These are phyloP conservation scores for Sweltsa coloradensis DNA, from an alignment of 1,140 invertebrate species.

Conservation along the genomic window DNA sequence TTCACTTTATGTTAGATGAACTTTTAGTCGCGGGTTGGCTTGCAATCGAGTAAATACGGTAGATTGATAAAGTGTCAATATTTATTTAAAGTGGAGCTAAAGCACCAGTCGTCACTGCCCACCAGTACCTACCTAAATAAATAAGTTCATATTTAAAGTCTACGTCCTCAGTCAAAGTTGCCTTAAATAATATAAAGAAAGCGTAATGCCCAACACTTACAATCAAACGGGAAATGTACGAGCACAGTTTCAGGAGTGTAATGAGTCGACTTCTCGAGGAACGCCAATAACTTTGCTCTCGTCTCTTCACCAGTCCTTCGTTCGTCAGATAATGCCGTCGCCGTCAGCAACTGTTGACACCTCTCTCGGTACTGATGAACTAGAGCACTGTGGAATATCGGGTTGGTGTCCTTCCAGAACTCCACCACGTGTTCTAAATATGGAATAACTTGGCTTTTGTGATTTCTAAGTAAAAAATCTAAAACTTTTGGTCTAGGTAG, in stretches of 20 bases:
- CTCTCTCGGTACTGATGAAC: slow-evolving; percentile 73
- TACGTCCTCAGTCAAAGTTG: too few relatives aligned
- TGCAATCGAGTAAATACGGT: too few relatives aligned
- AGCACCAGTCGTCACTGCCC: too few relatives aligned
- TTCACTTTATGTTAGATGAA: too few relatives aligned
- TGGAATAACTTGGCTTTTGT: slow-evolving; percentile 70
- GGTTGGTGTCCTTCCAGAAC: slow-evolving; percentile 75
- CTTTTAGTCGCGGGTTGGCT: too few relatives aligned
- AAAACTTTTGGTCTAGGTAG: slow-evolving; percentile 79
- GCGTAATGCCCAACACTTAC: slow-evolving; percentile 34
- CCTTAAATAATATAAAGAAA: too few relatives aligned
- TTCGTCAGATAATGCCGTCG: slow-evolving; percentile 35
- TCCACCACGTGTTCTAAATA: slow-evolving; percentile 92
- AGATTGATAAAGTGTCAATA: too few relatives aligned
- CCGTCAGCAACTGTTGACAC: slow-evolving; percentile 39
- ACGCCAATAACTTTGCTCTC: slow-evolving; percentile 65
- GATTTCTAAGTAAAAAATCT: slow-evolving; percentile 73
- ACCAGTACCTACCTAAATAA: too few relatives aligned
- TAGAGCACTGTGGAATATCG: slow-evolving; percentile 81
- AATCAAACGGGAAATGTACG: slow-evolving; percentile 74
- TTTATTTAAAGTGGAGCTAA: too few relatives aligned
- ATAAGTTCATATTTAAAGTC: too few relatives aligned
- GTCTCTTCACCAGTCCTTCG: slow-evolving; percentile 46
- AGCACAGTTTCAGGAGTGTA: slow-evolving; percentile 84
- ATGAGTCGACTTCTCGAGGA: slow-evolving; percentile 69